A percentile compares a stretch with the other conserved stretches of the same genome.
These are phyloP conservation scores for Anabas testudineus DNA, from an alignment of 2,797 vertebrate genomes.

Conservation along the genomic window DNA sequence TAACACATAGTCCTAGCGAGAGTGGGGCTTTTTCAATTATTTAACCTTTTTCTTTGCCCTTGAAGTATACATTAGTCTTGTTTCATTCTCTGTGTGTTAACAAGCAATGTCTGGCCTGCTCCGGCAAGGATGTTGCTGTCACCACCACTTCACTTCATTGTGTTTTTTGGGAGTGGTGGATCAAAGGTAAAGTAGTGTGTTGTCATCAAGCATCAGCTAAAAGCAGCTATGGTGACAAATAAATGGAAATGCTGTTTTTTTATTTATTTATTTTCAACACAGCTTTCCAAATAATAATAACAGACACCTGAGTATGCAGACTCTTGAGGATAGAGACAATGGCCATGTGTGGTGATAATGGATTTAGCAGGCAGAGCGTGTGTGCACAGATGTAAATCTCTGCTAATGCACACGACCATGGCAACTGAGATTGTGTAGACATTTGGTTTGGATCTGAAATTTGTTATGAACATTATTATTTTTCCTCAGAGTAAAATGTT, in stretches of 20 bases:
- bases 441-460: constrained; percentile 17
- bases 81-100: constrained; percentile 77
- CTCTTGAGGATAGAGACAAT: constrained; percentile 41
- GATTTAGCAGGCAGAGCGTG: constrained; percentile 30
- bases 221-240: constrained; percentile 55
- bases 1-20: constrained; percentile 71
- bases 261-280: neutral
- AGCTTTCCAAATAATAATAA: constrained; percentile 44
- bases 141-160: constrained; percentile 72
- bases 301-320: constrained; percentile 27
- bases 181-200: constrained; percentile 51
- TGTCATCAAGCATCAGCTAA: constrained; percentile 57
- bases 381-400: constrained; percentile 31
- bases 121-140: constrained; percentile 74
- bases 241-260: constrained; percentile 55
- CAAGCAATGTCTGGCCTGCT: constrained; percentile 74
- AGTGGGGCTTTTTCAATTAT: constrained; percentile 82
- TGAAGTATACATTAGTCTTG: constrained; percentile 78
- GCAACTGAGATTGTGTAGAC: constrained; percentile 1
- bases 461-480: neutral
- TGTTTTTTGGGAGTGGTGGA: constrained; percentile 49
- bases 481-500: neutral
- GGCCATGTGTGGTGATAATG: constrained; percentile 35
- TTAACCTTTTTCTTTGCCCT: constrained; percentile 77
- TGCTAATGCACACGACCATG: constrained; percentile 14